These are phyloP conservation scores for Theristicus caerulescens DNA, from an alignment of 2,113 vertebrate genomes.

Conservation along the genomic window DNA sequence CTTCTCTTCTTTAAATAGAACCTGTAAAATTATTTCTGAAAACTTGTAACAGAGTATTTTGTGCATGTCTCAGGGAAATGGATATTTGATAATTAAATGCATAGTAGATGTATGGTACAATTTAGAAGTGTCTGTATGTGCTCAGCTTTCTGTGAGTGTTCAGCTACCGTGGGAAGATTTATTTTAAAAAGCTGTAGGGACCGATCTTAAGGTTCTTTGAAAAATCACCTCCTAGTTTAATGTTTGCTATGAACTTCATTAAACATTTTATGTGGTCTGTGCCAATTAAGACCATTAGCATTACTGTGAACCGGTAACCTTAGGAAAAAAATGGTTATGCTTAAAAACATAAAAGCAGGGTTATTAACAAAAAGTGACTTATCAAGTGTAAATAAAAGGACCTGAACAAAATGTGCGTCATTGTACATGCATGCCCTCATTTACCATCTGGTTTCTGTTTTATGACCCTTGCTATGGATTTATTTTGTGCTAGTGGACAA, in stretches of 20 bases:
- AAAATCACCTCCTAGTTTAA: background rate
- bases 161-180: background rate
- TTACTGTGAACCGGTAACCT: background rate
- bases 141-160: background rate
- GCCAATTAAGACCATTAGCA: conserved; percentile 25
- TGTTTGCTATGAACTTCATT: background rate
- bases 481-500: conserved; percentile 6
- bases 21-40: background rate
- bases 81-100: background rate
- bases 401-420: conserved; percentile 39
- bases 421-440: background rate
- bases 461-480: background rate
- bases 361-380: conserved; percentile 34
- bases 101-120: background rate
- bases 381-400: conserved; percentile 45
- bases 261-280: background rate
- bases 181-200: background rate
- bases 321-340: background rate
- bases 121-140: background rate
- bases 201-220: background rate
- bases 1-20: background rate
- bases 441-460: conserved; percentile 43
- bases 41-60: background rate
- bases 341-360: background rate
- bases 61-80: background rate